Conservation (phyloP, 2,888 invertebrate genomes). For the Drosophila pegasa region DNA sequence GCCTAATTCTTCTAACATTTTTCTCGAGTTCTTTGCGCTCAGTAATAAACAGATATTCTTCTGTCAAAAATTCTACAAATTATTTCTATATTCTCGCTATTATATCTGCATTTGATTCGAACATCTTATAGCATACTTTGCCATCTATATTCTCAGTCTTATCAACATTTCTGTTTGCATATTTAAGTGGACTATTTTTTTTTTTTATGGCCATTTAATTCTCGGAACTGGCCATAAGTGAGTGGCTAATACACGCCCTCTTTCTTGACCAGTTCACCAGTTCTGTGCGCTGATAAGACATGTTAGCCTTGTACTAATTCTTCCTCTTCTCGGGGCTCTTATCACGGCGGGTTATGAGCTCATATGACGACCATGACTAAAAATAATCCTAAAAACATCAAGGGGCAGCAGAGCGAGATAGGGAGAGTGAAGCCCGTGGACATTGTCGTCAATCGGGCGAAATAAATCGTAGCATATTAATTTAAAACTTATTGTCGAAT, state of each 20-base stretch:
- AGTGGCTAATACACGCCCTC: conserved; percentile 54
- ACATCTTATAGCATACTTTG: background rate
- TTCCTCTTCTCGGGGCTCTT: conserved; percentile 11
- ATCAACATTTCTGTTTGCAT: conserved; percentile 2
- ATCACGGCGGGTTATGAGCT: conserved; percentile 65
- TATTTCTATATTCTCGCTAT: background rate
- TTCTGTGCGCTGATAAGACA: conserved; percentile 27
- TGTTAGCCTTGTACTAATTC: conserved; percentile 24
- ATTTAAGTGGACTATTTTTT: conserved; percentile 2
- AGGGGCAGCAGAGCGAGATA: background rate
- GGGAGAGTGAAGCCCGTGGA: background rate
- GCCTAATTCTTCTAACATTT: no score
- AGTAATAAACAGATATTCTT: background rate
- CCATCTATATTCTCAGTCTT: background rate
- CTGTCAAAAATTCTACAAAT: background rate
- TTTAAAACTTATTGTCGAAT: conserved; percentile 68
- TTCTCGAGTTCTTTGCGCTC: background rate
- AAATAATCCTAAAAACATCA: conserved; percentile 52
- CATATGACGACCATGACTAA: conserved; percentile 62
- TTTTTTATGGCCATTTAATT: conserved; percentile 26
- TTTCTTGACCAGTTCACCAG: conserved; percentile 60
- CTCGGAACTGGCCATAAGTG: conserved; percentile 44
- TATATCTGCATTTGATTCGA: background rate
- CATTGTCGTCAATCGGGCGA: conserved; percentile 65
- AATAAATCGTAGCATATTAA: conserved; percentile 64